Base-by-base conservation (phyloP, 2,113 vertebrate genomes). In the Oreocharis arfaki region DNA sequence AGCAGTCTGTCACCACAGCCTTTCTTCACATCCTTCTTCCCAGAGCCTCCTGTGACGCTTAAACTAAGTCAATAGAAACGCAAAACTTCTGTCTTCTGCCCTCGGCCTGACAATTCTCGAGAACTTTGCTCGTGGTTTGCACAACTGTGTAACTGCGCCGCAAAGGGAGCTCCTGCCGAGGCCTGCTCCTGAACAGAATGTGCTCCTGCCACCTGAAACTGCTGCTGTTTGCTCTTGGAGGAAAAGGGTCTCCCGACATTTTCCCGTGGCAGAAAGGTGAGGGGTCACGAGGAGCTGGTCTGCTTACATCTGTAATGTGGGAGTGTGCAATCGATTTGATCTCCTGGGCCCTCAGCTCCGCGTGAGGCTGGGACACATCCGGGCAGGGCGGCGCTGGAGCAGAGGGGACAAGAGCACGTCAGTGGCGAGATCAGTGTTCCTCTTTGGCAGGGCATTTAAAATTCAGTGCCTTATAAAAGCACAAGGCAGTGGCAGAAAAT, bases 211-310 rank as follows among this genome's bases (percentile, higher is more conserved):
- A 4, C 41, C 77, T 17, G 27, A 64, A 75, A 16, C 94, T 86
- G 81, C 87, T 52, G 81, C 60, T 84, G 55, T 63, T 93, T 82
- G 84, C 6, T 65, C 71, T 23, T 13, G 14, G 53, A 61, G 35
- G 28, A 89, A 87, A 61, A 9, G 56, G 55, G 41, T 17, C 33
- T 82, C 78, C 46, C 63, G 22, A 14, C 47, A 55, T 91, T 96
- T 95, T 96, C 93, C 95, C 95, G 76, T 84, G 95, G 95, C 84
- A 59, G 59, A 93, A 81, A 87, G 88, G 89, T 78, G 86, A 92
- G 80, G 56, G 96, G 96, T 95, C 95, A 95, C 0, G 0, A 78
- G 84, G 79, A 44, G 33, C 95, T 95, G 95, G 89, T 93, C 87
- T 42, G 0, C 74, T 90, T 73, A 89, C 82, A 92, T 59, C 87